Conservation (phyloP, 2,888 invertebrate genomes). For the Cephus runcator region DNA sequence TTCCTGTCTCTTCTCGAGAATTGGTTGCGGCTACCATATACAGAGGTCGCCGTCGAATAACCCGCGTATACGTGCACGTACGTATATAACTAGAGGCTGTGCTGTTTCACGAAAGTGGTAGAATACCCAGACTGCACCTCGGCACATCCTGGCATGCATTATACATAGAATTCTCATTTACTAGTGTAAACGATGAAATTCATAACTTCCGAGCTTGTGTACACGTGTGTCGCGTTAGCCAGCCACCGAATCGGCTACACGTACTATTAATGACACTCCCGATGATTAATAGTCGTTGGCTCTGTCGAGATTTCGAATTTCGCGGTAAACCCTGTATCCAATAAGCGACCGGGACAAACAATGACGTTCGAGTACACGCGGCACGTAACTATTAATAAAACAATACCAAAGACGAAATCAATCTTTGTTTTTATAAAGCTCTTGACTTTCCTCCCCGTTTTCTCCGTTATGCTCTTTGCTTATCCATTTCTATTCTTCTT, state of each 20-base stretch:
- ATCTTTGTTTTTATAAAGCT: background rate
- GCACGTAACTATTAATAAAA: background rate
- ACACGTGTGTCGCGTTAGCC: background rate
- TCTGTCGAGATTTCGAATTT: background rate
- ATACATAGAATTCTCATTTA: background rate
- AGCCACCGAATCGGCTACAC: constrained; percentile 3
- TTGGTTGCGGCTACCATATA: background rate
- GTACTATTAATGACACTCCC: background rate
- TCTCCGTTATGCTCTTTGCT: background rate
- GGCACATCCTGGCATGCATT: background rate
- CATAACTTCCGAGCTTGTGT: background rate
- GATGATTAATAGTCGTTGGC: background rate
- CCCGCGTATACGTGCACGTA: background rate
- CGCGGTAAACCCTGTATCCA: background rate
- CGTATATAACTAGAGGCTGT: background rate
- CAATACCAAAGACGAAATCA: background rate
- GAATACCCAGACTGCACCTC: background rate
- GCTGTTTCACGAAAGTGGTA: background rate
- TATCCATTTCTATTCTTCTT: background rate
- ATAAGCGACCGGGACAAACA: background rate
- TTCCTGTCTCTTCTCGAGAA: background rate
- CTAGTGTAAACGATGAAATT: background rate
- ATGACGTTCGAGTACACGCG: background rate
- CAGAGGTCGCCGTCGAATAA: background rate
- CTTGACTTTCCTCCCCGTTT: background rate